A percentile compares a stretch with the other conserved stretches of the same genome.
Conservation (phyloP, 2,113 vertebrate species). For the Elanus axillaris region DNA sequence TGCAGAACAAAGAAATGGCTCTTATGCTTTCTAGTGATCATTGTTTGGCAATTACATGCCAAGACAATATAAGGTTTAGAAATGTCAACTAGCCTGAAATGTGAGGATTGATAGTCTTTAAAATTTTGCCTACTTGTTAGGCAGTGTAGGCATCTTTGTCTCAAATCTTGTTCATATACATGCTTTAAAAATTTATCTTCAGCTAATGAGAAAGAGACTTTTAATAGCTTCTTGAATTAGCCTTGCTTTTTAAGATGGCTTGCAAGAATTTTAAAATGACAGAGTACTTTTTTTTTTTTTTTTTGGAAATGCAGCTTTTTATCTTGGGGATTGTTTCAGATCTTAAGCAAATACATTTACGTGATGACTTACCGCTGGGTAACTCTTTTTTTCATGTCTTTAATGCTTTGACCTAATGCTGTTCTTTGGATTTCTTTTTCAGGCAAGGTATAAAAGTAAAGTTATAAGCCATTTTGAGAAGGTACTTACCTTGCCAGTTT, state of each 20-base stretch:
- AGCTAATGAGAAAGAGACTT: not conserved
- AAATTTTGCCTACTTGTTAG: not conserved
- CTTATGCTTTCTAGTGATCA: not conserved
- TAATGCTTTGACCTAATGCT: not conserved
- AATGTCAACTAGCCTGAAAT: not conserved
- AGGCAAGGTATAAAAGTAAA: not conserved
- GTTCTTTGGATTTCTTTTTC: not conserved
- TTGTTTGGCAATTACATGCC: not conserved
- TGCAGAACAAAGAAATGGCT: not conserved
- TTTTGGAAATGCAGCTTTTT: not conserved
- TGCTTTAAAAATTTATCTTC: not conserved
- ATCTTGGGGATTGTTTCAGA: not conserved
- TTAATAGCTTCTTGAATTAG: not conserved
- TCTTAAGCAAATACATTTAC: not conserved
- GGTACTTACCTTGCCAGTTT: not conserved
- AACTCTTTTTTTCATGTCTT: not conserved
- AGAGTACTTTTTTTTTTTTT: not conserved
- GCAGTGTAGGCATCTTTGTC: not conserved
- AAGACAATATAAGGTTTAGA: not conserved
- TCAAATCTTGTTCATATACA: not conserved
- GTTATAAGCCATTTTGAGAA: not conserved
- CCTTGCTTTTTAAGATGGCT: not conserved
- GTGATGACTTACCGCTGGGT: not conserved
- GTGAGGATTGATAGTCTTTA: not conserved
- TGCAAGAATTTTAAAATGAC: not conserved